These are phyloP conservation scores for Tauraco erythrolophus DNA, from an alignment of 2,113 vertebrate species.

Conservation along the genomic window DNA sequence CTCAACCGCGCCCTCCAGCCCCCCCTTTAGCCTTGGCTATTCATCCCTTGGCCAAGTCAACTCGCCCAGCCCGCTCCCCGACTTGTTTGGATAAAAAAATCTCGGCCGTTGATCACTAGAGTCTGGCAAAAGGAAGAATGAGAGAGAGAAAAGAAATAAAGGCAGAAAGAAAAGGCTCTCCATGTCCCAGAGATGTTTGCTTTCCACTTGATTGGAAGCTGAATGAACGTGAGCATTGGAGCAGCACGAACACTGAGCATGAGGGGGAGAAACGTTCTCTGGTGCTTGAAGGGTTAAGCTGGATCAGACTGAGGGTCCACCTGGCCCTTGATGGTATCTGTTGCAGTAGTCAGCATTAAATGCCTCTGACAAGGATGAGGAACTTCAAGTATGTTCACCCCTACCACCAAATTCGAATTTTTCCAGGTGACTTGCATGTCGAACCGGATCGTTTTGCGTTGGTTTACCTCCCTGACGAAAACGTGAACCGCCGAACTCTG, in stretches of 20 bases:
- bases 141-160: neutral
- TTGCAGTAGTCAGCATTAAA: neutral
- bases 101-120: neutral
- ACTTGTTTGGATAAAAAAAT: neutral
- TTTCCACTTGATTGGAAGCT: constrained; percentile 34
- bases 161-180: constrained; percentile 25
- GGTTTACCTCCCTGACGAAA: neutral
- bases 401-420: neutral
- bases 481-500: accelerated
- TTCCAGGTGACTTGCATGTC: neutral
- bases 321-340: accelerated
- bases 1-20: constrained; percentile 60
- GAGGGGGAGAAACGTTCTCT: neutral
- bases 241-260: accelerated
- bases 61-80: neutral
- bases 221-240: neutral
- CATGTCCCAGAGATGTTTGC: constrained; percentile 33
- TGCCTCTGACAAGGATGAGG: accelerated
- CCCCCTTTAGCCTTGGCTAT: constrained; percentile 73
- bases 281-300: neutral
- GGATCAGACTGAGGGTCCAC: neutral
- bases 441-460: accelerated
- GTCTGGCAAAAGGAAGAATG: neutral
- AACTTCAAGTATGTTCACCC: neutral
- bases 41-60: neutral